A percentile compares a stretch with the other conserved stretches of the same genome.
These are phyloP conservation scores for Lochmaea capreae DNA, from an alignment of 2,888 invertebrate species.

Conservation along the genomic window DNA sequence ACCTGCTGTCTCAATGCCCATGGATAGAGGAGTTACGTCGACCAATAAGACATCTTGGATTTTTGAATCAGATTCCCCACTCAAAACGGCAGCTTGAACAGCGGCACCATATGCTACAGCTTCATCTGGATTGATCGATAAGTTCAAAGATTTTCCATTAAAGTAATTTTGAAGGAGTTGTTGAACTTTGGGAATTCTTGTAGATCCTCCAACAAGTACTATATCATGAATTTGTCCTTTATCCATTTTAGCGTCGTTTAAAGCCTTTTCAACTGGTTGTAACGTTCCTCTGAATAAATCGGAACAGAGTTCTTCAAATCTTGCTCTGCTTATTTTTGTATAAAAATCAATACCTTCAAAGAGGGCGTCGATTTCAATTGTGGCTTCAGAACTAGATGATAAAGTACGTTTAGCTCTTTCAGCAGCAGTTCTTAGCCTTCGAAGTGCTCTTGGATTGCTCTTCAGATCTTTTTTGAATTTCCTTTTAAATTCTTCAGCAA, in stretches of 20 bases:
- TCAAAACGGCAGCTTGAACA: conserved; percentile 60
- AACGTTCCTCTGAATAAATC: conserved; percentile 77
- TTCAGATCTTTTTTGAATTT: conserved; percentile 79
- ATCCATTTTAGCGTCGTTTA: conserved; percentile 81
- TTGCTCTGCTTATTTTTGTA: conserved; percentile 77
- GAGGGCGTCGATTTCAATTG: conserved; percentile 81
- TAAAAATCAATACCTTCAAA: conserved; percentile 81
- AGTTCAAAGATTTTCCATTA: conserved; percentile 67
- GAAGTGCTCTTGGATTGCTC: conserved; percentile 71
- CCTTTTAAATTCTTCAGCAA: conserved; percentile 77
- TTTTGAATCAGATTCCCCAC: conserved; percentile 70
- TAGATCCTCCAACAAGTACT: conserved; percentile 85
- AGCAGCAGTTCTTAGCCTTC: conserved; percentile 80
- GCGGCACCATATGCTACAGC: conserved; percentile 63
- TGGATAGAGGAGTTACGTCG: conserved; percentile 76
- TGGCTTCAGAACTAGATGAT: conserved; percentile 81
- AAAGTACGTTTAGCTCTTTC: conserved; percentile 84
- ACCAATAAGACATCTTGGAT: conserved; percentile 80
- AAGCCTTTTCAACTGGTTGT: conserved; percentile 78
- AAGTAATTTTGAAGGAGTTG: conserved; percentile 80
- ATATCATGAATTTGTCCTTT: conserved; percentile 82
- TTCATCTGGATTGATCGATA: conserved; percentile 63
- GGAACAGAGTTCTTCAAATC: conserved; percentile 81
- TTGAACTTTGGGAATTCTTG: conserved; percentile 84
- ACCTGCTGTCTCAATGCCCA: conserved; percentile 84